Evolutionary conservation across 2,797 vertebrate species (phyloP).

Genomic region (Pseudomugil gertrudae): DNA sequence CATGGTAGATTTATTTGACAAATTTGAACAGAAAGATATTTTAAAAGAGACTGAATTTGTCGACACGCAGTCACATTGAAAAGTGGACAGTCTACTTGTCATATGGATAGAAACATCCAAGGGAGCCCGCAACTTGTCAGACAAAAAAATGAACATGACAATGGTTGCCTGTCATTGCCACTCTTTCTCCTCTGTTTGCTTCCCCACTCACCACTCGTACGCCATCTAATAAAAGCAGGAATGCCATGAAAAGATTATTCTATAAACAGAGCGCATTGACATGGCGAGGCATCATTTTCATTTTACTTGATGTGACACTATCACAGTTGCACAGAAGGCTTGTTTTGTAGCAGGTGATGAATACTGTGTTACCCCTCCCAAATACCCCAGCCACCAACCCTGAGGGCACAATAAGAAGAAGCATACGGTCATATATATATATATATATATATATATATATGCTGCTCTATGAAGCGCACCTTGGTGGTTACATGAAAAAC

Average conservation of each 20-base stretch:
- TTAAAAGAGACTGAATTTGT: conserved; percentile 16
- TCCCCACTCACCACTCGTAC: conserved; percentile 46
- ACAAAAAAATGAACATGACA: conserved; percentile 57
- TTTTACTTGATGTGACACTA: conserved; percentile 69
- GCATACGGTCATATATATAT: conserved; percentile 41
- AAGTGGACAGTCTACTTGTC: conserved; percentile 24
- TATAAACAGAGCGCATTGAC: conserved; percentile 54
- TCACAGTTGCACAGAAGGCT: conserved; percentile 70
- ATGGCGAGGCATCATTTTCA: conserved; percentile 60
- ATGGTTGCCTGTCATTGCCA: conserved; percentile 54
- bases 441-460: conserved; percentile 33
- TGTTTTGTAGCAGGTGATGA: conserved; percentile 78
- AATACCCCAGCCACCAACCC: conserved; percentile 68
- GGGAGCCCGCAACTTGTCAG: conserved; percentile 56
- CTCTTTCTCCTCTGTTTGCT: conserved; percentile 32
- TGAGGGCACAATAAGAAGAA: conserved; percentile 60
- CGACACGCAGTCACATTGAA: conserved; percentile 35
- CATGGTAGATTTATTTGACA: neutral
- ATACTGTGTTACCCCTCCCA: conserved; percentile 65
- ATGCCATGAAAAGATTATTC: conserved; percentile 58
- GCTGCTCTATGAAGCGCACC: conserved; percentile 46
- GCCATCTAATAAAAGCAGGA: conserved; percentile 64
- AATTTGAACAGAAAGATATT: conserved; percentile 11
- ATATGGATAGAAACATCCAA: conserved; percentile 46
- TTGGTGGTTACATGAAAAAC: conserved; percentile 49